These are phyloP conservation scores for Isichthys henryi DNA, from an alignment of 2,113 vertebrate genomes.

Conservation along the genomic window DNA sequence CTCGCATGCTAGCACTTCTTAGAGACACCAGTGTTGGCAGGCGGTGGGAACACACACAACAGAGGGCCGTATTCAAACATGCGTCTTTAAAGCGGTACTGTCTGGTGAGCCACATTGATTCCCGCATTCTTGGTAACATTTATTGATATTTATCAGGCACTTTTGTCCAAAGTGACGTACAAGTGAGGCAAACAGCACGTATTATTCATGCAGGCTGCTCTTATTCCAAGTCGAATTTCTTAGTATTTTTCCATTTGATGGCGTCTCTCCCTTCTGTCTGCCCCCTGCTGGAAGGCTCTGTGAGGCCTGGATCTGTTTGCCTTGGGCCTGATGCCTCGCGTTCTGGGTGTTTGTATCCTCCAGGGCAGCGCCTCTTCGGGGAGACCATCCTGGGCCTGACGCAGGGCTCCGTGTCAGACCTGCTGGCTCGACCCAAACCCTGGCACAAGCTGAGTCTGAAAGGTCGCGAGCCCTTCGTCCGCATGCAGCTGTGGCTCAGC, in stretches of 20 bases:
- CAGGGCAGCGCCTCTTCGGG: constrained; percentile 84
- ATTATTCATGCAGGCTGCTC: not conserved
- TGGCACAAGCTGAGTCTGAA: constrained; percentile 89
- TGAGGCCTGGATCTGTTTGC: not conserved
- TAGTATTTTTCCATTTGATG: not conserved
- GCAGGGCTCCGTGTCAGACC: constrained; percentile 85
- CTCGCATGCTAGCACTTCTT: not conserved
- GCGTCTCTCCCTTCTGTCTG: not conserved
- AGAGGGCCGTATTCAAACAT: not conserved
- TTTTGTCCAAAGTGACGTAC: not conserved
- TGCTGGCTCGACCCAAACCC: constrained; percentile 81
- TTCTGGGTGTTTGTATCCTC: not conserved
- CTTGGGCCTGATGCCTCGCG: not conserved
- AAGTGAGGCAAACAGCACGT: not conserved
- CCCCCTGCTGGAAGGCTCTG: not conserved
- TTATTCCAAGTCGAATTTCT: not conserved
- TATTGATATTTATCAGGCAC: not conserved
- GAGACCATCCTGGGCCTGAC: constrained; percentile 85
- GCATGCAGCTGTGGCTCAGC: constrained; percentile 85
- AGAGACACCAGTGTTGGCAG: not conserved
- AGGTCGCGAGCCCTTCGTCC: constrained; percentile 81
- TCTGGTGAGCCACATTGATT: not conserved
- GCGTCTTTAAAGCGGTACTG: not conserved
- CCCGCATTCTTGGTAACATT: not conserved
- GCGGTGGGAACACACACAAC: not conserved